Conservation (phyloP, 2,113 vertebrate species). For the Protobothrops mucrosquamatus region DNA sequence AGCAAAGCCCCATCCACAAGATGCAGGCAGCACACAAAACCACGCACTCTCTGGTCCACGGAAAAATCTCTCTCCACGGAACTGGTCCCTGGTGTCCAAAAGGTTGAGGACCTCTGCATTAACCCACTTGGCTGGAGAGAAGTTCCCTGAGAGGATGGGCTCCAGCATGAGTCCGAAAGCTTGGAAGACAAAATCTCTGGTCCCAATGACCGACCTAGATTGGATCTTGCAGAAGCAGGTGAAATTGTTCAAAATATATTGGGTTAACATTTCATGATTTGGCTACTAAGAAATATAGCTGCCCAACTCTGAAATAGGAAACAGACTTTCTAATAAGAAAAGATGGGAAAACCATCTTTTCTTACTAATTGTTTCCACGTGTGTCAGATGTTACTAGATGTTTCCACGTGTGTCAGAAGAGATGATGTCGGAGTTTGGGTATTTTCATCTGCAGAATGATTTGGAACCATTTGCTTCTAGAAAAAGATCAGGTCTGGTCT, state of each 20-base stretch:
- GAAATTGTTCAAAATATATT: neutral
- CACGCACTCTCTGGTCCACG: too few relatives aligned
- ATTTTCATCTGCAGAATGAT: neutral
- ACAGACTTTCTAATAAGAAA: neutral
- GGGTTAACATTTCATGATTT: slow-evolving; percentile 11
- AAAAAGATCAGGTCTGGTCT: neutral
- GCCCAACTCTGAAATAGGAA: neutral
- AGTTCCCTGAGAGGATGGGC: neutral
- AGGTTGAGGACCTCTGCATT: too few relatives aligned
- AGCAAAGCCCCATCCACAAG: too few relatives aligned
- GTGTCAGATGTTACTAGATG: neutral
- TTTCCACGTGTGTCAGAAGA: neutral
- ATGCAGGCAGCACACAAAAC: too few relatives aligned
- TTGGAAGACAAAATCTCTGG: neutral
- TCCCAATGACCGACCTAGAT: neutral
- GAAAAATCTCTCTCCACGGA: too few relatives aligned
- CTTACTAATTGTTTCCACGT: neutral
- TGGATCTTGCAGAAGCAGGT: slow-evolving; percentile 1
- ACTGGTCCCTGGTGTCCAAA: too few relatives aligned
- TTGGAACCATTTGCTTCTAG: too few relatives aligned
- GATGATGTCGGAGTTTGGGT: neutral
- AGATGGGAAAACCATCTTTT: neutral
- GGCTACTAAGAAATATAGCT: neutral
- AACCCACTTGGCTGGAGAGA: neutral
- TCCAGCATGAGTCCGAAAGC: neutral